Conservation (phyloP, 2,113 vertebrate species). For the Scomber japonicus region DNA sequence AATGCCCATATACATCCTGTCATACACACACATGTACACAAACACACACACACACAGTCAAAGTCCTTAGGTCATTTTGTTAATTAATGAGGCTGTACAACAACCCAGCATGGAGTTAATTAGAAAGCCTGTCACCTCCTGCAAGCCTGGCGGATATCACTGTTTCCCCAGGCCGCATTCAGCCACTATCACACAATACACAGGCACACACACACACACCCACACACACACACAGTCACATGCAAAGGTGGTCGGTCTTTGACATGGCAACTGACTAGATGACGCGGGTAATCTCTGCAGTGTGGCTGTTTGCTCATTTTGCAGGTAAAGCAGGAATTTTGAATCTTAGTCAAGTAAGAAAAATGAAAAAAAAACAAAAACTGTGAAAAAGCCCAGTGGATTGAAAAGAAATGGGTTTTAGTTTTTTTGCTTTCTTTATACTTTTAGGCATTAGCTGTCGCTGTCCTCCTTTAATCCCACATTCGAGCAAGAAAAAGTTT, state of each 20-base stretch:
- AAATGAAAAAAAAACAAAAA: too few relatives aligned
- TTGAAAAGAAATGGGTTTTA: neutral
- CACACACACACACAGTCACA: neutral
- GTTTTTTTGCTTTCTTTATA: neutral
- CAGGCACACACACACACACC: neutral
- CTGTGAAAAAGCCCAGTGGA: neutral
- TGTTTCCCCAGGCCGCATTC: constrained; percentile 17
- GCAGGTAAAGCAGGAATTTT: neutral
- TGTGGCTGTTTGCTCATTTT: neutral
- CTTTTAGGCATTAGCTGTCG: neutral
- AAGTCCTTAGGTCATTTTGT: constrained; percentile 55
- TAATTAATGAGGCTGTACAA: constrained; percentile 65
- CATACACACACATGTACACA: neutral
- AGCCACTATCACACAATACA: neutral
- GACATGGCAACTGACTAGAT: neutral
- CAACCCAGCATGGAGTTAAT: constrained; percentile 70
- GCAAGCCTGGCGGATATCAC: constrained; percentile 40
- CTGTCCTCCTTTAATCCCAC: neutral
- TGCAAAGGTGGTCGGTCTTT: neutral
- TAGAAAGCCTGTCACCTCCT: constrained; percentile 66
- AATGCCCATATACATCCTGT: neutral
- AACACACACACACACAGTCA: constrained; percentile 1
- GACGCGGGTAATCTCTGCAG: neutral
- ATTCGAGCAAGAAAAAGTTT: constrained; percentile 1
- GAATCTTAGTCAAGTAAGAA: neutral